These are phyloP conservation scores for Potamarius usumacintae DNA, from an alignment of 2,113 vertebrate genomes.

Conservation along the genomic window DNA sequence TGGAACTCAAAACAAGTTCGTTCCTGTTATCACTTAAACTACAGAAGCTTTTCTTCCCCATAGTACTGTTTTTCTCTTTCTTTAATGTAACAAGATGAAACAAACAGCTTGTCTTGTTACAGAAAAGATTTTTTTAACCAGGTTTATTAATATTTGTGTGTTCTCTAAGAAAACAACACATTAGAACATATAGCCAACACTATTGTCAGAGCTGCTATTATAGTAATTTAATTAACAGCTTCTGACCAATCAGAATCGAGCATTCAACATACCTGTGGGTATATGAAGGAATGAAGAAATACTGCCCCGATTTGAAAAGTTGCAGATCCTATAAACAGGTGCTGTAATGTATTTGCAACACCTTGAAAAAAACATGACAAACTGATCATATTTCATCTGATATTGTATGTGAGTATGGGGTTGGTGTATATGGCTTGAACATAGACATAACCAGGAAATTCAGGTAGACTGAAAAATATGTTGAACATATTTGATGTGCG, in stretches of 20 bases:
- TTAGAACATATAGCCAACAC: background rate
- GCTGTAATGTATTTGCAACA: background rate
- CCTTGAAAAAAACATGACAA: background rate
- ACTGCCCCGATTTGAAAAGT: background rate
- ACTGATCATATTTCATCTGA: background rate
- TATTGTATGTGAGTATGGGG: background rate
- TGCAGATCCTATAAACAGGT: background rate
- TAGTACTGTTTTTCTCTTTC: background rate
- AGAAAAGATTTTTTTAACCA: background rate
- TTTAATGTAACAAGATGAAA: background rate
- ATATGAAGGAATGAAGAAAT: background rate
- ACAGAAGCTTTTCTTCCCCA: background rate
- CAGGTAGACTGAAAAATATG: background rate
- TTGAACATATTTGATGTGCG: background rate
- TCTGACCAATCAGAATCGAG: background rate
- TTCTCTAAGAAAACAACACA: background rate
- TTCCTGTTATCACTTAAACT: background rate
- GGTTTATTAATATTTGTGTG: background rate
- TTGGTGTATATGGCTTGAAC: background rate
- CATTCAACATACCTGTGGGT: background rate
- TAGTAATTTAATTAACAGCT: background rate
- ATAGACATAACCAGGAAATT: background rate
- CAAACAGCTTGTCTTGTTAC: background rate
- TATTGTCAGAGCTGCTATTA: background rate
- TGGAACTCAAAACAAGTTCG: background rate